Evolutionary conservation across 2,113 vertebrate species (phyloP).

Genomic region (Tetraodon nigroviridis): DNA sequence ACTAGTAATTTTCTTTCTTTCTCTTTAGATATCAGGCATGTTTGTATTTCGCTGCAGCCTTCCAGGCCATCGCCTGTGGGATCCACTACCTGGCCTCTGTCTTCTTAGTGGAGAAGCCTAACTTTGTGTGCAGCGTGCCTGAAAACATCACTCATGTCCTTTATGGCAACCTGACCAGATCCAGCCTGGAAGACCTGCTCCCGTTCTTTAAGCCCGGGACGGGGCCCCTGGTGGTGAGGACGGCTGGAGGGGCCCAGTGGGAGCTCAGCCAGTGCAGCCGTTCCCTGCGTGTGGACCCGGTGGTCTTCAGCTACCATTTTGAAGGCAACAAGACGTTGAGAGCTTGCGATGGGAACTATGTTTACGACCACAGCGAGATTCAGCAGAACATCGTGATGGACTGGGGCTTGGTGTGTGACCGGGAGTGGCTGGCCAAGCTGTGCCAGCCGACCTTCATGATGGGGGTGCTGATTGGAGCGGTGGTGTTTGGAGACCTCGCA

Average conservation of each 20-base stretch:
- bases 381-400: slow-evolving; percentile 83
- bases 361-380: slow-evolving; percentile 81
- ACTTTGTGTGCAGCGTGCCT: slow-evolving; percentile 76
- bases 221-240: slow-evolving; percentile 75
- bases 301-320: slow-evolving; percentile 71
- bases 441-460: slow-evolving; percentile 90
- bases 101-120: slow-evolving; percentile 84
- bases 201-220: slow-evolving; percentile 58
- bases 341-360: slow-evolving; percentile 75
- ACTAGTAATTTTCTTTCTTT: background rate
- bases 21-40: slow-evolving; percentile 84
- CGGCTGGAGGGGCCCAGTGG: slow-evolving; percentile 82
- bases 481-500: slow-evolving; percentile 86
- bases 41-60: slow-evolving; percentile 85
- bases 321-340: slow-evolving; percentile 74
- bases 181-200: slow-evolving; percentile 75
- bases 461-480: slow-evolving; percentile 86
- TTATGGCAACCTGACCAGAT: slow-evolving; percentile 72
- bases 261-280: slow-evolving; percentile 82
- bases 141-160: slow-evolving; percentile 79
- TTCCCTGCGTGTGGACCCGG: slow-evolving; percentile 62
- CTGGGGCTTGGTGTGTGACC: slow-evolving; percentile 89
- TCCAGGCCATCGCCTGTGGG: slow-evolving; percentile 87
- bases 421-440: slow-evolving; percentile 84
- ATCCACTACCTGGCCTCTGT: slow-evolving; percentile 92